These are phyloP conservation scores for Coregonus ussuriensis DNA, from an alignment of 2,797 vertebrate species.

Conservation along the genomic window DNA sequence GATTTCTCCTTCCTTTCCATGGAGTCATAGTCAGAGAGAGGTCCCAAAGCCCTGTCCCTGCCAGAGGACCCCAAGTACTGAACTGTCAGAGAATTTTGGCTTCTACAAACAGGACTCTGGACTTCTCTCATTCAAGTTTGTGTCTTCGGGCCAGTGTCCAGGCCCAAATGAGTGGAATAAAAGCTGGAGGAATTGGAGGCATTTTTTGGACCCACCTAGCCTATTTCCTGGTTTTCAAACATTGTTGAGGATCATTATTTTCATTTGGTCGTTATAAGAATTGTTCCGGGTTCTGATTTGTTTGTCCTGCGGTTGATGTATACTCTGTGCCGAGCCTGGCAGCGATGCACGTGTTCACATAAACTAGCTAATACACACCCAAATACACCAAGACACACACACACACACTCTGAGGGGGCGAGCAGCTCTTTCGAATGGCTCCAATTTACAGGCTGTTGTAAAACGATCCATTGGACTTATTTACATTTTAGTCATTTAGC, in stretches of 20 bases:
- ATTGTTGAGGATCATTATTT: slow-evolving; percentile 14
- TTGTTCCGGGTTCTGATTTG: not conserved
- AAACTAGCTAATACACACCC: slow-evolving; percentile 25
- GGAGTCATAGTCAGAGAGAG: slow-evolving; percentile 55
- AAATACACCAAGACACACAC: slow-evolving; percentile 40
- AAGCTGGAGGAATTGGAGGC: slow-evolving; percentile 6
- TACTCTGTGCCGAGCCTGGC: not conserved
- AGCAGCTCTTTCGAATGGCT: slow-evolving; percentile 40
- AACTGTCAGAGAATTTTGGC: slow-evolving; percentile 34
- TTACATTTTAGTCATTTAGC: no score
- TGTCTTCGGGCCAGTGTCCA: slow-evolving; percentile 31
- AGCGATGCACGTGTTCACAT: not conserved
- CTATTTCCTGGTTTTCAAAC: not conserved
- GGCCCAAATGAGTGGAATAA: slow-evolving; percentile 38
- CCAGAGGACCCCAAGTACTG: slow-evolving; percentile 57
- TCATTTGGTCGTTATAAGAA: slow-evolving; percentile 9
- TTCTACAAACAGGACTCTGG: slow-evolving; percentile 26
- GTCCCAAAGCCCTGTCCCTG: slow-evolving; percentile 21
- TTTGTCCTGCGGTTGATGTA: not conserved
- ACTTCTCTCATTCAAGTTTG: slow-evolving; percentile 23
- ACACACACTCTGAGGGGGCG: slow-evolving; percentile 30
- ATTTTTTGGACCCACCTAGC: slow-evolving; percentile 28
- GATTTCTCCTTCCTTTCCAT: slow-evolving; percentile 68
- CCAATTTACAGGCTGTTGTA: slow-evolving; percentile 51
- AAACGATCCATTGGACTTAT: slow-evolving; percentile 54